phyloP scores from a whole-genome alignment of 2,797 vertebrate genomes.

The Calcarius lapponicus region DNA sequence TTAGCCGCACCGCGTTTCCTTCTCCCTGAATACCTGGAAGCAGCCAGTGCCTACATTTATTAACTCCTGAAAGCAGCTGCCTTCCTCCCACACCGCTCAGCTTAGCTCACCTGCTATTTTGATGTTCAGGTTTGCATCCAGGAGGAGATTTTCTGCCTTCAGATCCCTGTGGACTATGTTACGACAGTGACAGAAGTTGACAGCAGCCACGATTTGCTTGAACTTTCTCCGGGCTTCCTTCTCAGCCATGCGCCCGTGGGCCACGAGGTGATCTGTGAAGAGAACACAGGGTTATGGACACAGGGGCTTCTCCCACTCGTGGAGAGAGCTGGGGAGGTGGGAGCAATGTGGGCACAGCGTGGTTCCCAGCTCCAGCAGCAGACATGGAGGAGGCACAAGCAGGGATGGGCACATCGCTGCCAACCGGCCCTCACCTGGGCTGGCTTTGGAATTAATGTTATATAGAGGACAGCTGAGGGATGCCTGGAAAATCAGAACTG shows the following conservation, averaged over 20 bases:
- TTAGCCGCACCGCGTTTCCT: background rate
- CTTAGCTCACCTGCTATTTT: constrained; percentile 90
- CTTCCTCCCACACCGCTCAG: background rate
- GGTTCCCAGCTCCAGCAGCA: background rate
- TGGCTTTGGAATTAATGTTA: background rate
- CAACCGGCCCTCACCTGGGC: background rate
- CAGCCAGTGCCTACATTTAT: constrained; percentile 16
- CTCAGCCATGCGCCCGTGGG: constrained; percentile 97
- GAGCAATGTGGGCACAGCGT: accelerated
- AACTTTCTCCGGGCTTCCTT: constrained; percentile 97
- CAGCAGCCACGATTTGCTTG: constrained; percentile 96
- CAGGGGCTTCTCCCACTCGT: accelerated
- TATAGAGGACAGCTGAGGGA: background rate
- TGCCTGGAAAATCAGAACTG: background rate
- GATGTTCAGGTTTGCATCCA: constrained; percentile 99
- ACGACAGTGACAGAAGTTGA: constrained; percentile 96
- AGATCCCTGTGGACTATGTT: constrained; percentile 97
- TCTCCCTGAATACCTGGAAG: constrained; percentile 50
- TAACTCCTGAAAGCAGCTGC: constrained; percentile 22
- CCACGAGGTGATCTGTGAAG: constrained; percentile 91
- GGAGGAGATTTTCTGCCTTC: constrained; percentile 96
- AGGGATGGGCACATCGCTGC: accelerated
- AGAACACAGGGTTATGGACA: background rate
- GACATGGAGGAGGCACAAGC: accelerated
- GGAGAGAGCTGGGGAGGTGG: background rate